phyloP scores from a whole-genome alignment of 2,888 invertebrate species.

The Tachina grossa region DNA sequence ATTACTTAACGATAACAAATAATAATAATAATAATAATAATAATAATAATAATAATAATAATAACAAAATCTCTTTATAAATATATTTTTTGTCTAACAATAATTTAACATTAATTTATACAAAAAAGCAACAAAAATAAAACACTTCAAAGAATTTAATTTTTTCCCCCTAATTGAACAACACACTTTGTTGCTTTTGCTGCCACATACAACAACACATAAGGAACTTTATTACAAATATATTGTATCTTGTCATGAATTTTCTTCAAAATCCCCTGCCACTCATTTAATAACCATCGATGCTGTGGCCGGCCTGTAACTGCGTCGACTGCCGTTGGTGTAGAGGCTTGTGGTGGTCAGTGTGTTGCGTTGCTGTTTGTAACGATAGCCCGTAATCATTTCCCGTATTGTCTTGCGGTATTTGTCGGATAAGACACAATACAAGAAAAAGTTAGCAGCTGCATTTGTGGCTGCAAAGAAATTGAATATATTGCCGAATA shows the following conservation, averaged over 20 bases:
- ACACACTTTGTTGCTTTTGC: neutral
- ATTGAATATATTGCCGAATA: conserved; percentile 89
- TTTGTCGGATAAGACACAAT: conserved; percentile 89
- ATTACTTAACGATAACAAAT: conserved; percentile 5
- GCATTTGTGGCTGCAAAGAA: conserved; percentile 88
- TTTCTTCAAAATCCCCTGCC: neutral
- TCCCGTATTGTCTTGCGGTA: conserved; percentile 86
- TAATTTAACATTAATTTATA: conserved; percentile 3
- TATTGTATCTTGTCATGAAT: conserved; percentile 50
- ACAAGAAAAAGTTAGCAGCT: conserved; percentile 90
- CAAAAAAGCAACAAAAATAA: neutral
- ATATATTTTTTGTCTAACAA: neutral
- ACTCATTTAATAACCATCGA: conserved; percentile 66
- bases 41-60: neutral
- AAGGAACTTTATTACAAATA: conserved; percentile 41
- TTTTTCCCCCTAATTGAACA: neutral
- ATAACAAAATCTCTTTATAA: conserved; percentile 4
- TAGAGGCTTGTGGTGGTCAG: conserved; percentile 78
- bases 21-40: neutral
- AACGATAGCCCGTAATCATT: conserved; percentile 80
- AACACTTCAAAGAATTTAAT: neutral
- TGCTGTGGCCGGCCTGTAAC: conserved; percentile 69
- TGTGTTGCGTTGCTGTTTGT: conserved; percentile 75
- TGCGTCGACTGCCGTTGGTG: conserved; percentile 76
- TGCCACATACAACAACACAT: neutral